Base-by-base conservation (phyloP, 64 coral and sea anemone species). In the Actinia equina region DNA sequence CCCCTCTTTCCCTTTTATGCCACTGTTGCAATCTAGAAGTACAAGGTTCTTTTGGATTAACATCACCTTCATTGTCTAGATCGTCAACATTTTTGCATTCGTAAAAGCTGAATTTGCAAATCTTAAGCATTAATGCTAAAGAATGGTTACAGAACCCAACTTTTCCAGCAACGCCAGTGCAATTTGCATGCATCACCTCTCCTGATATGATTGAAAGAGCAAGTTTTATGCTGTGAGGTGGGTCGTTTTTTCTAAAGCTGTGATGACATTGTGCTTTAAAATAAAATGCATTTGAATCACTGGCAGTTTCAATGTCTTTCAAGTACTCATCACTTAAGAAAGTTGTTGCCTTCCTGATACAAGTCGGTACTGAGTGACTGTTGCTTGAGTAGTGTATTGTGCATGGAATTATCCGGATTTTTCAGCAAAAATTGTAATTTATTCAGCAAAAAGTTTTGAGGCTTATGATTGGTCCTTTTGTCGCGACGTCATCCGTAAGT, bases 41-140 rank as follows among this genome's bases (percentile, higher is more conserved):
- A 85, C 89, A 90, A 13, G 83, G 25, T 19, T 64, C 16, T 51
- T 55, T 70, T 49, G 88, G 80, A 22, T 89, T 59, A 57, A 89
- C 67, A 41, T 83, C 80, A 22, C 71, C 79, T 89, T 89, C 77
- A 54, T 30, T 52, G 16, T 89, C 88, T 58, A 89, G 63, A 43
- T 83, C 80, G 46, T 14, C 2, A 11, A 83, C 80, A 88, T 23
- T 89, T 56, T 89, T 89, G 20, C 80, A 89, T 43, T 89, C 88
- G 46, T 89, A 83, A n/a, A 89, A 85, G 79, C 78, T 70, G 61
- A 83, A 89, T 67, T 89, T 89, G 88, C 88, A 89, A 62, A 89
- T 63, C n/a, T 89, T 89, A 58, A 89, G 30, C 78, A 89, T 82
- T 64, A 89, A 61, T 63, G 88, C 88, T 55, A 89, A 89, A 16